Base-by-base conservation (phyloP, 2,113 vertebrate genomes). In the Ahaetulla prasina region DNA sequence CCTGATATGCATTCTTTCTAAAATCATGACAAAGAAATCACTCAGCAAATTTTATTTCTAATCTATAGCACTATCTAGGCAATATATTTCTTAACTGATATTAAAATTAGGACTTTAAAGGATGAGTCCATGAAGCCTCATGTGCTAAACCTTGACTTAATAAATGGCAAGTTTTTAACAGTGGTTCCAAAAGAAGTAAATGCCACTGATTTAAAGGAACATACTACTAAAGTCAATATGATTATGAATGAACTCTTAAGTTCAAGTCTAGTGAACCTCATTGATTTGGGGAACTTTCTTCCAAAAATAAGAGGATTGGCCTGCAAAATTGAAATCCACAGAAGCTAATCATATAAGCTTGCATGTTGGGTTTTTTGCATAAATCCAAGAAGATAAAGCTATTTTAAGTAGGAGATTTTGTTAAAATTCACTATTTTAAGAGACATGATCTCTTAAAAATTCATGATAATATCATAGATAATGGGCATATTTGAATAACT, bases 1-100 rank as follows among this genome's bases (percentile, higher is more conserved):
- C 50, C 27, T 20, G 30, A 92, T 96, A 80, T 95, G 89, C 92
- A 39, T 89, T 45, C 91, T 94, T 52, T 90, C 25, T 54, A 85
- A 88, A 90, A 92, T 1, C 14, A 16, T 57, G 3, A 20, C 39
- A 92, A 68, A 57, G 47, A 94, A 86, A 94, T 88, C 1, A 23
- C 54, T 54, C 80, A 60, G 30, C 3, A 3, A 10, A n/a, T 10
- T 45, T 57, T 49, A 57, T 35, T 53, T 93, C 93, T 25, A 84
- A 94, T 90, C 39, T 25, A 12, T 4, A 8, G 0, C 0, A 1
- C 18, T 91, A 90, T 45, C 43, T 63, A 22, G 52, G 7, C 47
- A 2, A 86, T 90, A 63, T 74, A 84, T 68, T 92, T 89, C 10
- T 87, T 45, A 43, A 14, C 74, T 8, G 50, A 4, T 1, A 94